Evolutionary conservation across 2,797 vertebrate genomes (phyloP).

Genomic region (Cyclopterus lumpus): DNA sequence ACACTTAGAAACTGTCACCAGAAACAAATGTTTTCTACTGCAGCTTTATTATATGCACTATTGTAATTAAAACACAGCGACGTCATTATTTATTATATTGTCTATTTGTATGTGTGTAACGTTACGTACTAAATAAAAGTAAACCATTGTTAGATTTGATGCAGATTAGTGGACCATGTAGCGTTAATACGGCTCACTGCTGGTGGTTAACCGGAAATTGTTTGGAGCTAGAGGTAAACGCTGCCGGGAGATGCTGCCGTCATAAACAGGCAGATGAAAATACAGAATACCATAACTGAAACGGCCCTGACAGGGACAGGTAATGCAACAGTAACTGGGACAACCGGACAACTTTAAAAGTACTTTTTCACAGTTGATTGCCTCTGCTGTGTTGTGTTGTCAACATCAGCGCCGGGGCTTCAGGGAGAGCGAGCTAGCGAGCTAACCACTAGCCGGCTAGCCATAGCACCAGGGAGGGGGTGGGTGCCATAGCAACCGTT

Average conservation of each 20-base stretch:
- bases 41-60: background rate
- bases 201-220: slow-evolving; percentile 72
- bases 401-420: slow-evolving; percentile 5
- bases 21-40: background rate
- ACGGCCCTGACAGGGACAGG: slow-evolving; percentile 61
- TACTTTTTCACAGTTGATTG: background rate
- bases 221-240: slow-evolving; percentile 68
- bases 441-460: slow-evolving; percentile 45
- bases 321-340: slow-evolving; percentile 17
- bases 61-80: background rate
- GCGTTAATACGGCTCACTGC: background rate
- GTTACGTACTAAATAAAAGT: background rate
- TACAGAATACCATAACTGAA: slow-evolving; percentile 65
- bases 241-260: slow-evolving; percentile 83
- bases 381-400: background rate
- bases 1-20: background rate
- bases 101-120: background rate
- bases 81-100: background rate
- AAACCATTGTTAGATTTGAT: background rate
- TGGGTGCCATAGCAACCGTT: slow-evolving; percentile 89
- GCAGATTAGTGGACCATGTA: background rate
- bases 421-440: slow-evolving; percentile 5
- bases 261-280: slow-evolving; percentile 81
- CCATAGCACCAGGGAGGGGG: slow-evolving; percentile 74
- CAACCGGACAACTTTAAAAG: background rate